Evolutionary conservation across 1,140 invertebrate genomes (phyloP).

Genomic region (Harpegnathos saltator): DNA sequence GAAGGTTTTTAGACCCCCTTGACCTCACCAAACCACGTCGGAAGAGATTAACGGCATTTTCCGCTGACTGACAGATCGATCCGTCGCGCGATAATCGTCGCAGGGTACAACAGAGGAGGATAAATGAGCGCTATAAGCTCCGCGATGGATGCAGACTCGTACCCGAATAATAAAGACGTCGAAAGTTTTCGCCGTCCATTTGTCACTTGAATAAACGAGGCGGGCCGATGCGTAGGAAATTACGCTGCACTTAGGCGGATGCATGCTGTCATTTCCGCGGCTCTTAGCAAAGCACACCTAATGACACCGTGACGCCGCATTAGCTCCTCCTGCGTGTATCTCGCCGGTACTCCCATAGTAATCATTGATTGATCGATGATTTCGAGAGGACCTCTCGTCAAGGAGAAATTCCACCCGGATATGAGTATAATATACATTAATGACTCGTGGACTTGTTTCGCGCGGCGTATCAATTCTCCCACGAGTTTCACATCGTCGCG

Average conservation of each 20-base stretch:
- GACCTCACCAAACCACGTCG: background rate
- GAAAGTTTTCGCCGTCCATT: slow-evolving; percentile 27
- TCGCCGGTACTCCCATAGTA: too few relatives aligned
- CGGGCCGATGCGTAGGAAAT: slow-evolving; percentile 14
- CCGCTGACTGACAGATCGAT: slow-evolving; percentile 8
- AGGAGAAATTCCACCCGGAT: too few relatives aligned
- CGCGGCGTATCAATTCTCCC: too few relatives aligned
- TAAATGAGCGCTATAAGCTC: background rate
- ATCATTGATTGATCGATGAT: too few relatives aligned
- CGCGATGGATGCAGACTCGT: background rate
- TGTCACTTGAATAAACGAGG: slow-evolving; percentile 2
- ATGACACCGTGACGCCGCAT: slow-evolving; percentile 9
- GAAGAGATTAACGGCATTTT: slow-evolving; percentile 27
- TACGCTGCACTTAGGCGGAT: slow-evolving; percentile 17
- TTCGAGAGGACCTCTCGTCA: too few relatives aligned
- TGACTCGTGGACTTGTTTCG: too few relatives aligned
- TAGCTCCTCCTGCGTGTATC: too few relatives aligned
- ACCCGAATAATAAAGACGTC: slow-evolving; percentile 24
- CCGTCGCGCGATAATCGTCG: slow-evolving; percentile 2
- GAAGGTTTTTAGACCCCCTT: background rate
- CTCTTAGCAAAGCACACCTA: background rate
- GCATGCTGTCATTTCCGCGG: slow-evolving; percentile 32
- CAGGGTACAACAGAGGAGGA: background rate
- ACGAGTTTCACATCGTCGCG: too few relatives aligned
- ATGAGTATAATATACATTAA: too few relatives aligned